Percentiles rank a stretch among this genome's conserved stretches.
Conservation (phyloP, 2,888 invertebrate genomes). For the Sphinx pinastri region DNA sequence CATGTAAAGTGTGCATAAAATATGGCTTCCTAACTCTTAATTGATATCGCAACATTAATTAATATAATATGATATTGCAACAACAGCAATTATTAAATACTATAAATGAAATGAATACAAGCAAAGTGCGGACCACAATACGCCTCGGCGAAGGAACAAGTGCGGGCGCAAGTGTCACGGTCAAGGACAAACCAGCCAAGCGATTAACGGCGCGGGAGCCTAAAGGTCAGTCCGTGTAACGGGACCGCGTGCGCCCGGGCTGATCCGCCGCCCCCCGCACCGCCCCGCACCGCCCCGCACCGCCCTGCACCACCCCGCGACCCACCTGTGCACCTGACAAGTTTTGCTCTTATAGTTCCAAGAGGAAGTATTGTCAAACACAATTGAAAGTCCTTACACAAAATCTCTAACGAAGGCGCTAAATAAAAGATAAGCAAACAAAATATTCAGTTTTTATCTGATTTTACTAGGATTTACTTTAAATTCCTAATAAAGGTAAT, state of each 20-base stretch:
- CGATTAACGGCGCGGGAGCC: slow-evolving; percentile 36
- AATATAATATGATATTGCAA: no score
- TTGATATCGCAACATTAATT: no score
- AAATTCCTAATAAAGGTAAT: no score
- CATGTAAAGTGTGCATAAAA: no score
- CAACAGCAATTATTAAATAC: not conserved
- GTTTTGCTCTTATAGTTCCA: not conserved
- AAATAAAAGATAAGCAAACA: no score
- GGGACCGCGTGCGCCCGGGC: slow-evolving; percentile 40
- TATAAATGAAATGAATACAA: not conserved
- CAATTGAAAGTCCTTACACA: not conserved
- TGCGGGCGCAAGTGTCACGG: slow-evolving; percentile 34
- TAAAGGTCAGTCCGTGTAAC: slow-evolving; percentile 50
- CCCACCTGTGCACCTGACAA: not conserved
- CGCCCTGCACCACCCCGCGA: no score
- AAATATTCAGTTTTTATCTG: no score
- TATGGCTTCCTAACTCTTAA: no score
- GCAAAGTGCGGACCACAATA: not conserved
- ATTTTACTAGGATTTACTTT: no score
- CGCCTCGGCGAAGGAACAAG: slow-evolving; percentile 28
- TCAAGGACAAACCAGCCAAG: slow-evolving; percentile 46
- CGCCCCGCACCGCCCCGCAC: not conserved
- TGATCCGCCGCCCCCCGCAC: slow-evolving; percentile 21
- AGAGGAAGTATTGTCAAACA: not conserved
- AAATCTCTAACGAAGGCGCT: not conserved